Conservation (phyloP, 2,797 vertebrate species). For the Tamandua tetradactyla region DNA sequence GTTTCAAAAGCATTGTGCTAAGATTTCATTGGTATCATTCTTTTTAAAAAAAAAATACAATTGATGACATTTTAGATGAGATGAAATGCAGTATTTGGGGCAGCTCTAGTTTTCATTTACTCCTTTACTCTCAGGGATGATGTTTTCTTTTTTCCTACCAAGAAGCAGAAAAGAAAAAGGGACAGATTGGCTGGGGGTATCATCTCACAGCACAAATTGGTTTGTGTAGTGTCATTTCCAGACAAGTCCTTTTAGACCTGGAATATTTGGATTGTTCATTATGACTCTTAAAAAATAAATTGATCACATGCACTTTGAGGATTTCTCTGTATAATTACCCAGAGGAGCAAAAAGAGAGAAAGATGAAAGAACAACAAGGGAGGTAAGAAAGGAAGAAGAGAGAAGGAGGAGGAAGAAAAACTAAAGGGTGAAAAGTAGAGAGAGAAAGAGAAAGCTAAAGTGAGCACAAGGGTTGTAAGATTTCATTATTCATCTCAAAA, state of each 20-base stretch:
- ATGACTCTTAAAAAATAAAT: neutral
- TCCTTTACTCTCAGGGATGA: neutral
- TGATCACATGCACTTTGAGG: neutral
- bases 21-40: neutral
- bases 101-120: neutral
- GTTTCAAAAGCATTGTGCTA: neutral
- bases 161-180: neutral
- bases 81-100: neutral
- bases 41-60: neutral
- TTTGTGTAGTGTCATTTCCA: neutral
- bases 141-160: neutral
- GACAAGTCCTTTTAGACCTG: neutral
- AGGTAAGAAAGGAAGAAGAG: neutral
- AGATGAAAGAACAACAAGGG: neutral
- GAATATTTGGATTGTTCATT: neutral
- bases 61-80: neutral
- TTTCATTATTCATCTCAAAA: neutral
- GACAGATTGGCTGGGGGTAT: neutral
- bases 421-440: accelerated
- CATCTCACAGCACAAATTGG: neutral
- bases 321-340: neutral
- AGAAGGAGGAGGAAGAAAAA: too few species aligned
- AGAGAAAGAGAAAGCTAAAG: neutral
- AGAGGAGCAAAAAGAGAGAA: neutral
- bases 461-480: neutral